Percentiles rank a stretch among this genome's conserved stretches.
Evolutionary conservation across 2,888 invertebrate species (phyloP).

Genomic region (Parelbella ahira): DNA sequence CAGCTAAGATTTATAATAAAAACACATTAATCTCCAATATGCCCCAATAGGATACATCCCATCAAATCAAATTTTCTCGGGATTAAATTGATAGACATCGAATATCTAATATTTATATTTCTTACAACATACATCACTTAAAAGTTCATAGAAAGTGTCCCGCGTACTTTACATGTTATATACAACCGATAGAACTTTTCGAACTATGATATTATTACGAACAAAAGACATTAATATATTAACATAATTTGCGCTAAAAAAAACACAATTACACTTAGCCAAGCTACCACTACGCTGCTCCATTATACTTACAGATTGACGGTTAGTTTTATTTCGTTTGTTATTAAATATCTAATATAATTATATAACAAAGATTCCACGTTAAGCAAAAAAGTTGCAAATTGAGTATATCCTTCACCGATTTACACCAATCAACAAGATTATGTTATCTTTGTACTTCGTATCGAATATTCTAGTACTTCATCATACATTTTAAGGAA

Average conservation of each 20-base stretch:
- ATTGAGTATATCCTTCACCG: too few species aligned
- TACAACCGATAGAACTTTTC: conserved; percentile 36
- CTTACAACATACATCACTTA: conserved; percentile 1
- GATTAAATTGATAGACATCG: conserved; percentile 23
- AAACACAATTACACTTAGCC: conserved; percentile 70
- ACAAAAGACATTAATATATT: conserved; percentile 64
- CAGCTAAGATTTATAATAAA: conserved; percentile 21
- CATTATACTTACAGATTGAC: conserved; percentile 50
- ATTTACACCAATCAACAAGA: too few species aligned
- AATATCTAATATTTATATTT: conserved; percentile 19
- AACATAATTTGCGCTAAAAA: conserved; percentile 55
- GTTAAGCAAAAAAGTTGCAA: too few species aligned
- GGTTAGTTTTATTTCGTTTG: too few species aligned
- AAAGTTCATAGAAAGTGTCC: neutral
- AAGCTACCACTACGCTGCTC: conserved; percentile 58
- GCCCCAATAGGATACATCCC: conserved; percentile 10
- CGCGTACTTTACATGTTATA: conserved; percentile 19
- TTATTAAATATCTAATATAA: too few species aligned
- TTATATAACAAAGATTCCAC: too few species aligned
- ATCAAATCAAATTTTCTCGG: conserved; percentile 21
- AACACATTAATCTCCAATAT: conserved; percentile 16
- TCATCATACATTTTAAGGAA: too few species aligned
- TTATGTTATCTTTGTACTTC: too few species aligned
- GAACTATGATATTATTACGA: conserved; percentile 50
- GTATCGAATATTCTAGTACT: too few species aligned